Evolutionary conservation across 2,888 invertebrate species (phyloP).

Genomic region (Aricia artaxerxes): DNA sequence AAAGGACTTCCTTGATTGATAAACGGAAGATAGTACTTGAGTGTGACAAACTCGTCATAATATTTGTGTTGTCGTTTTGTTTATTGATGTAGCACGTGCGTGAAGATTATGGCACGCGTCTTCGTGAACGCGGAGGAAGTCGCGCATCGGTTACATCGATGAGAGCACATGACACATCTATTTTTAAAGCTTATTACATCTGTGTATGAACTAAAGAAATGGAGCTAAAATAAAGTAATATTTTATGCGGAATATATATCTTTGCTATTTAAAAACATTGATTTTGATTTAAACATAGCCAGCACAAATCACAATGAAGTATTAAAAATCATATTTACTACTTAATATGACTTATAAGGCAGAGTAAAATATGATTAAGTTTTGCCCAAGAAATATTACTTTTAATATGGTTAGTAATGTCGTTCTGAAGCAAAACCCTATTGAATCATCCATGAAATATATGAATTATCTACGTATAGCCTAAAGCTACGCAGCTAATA

Average conservation of each 20-base stretch:
- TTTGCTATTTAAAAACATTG: not conserved
- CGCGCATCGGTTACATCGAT: conserved; percentile 41
- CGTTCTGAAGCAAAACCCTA: not conserved
- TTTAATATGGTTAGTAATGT: not conserved
- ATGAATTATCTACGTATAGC: not conserved
- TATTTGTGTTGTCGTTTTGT: conserved; percentile 50
- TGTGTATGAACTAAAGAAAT: not conserved
- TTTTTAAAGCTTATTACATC: conserved; percentile 52
- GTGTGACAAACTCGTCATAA: conserved; percentile 28
- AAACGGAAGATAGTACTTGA: conserved; percentile 15
- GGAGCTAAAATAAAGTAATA: not conserved
- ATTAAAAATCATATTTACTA: not conserved
- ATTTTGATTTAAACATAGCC: not conserved
- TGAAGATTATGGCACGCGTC: conserved; percentile 57
- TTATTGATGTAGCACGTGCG: conserved; percentile 68
- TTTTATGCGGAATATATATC: not conserved
- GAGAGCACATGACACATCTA: conserved; percentile 58
- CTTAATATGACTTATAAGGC: not conserved
- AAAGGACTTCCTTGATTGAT: not conserved
- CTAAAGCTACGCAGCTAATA: not conserved
- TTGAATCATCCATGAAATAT: not conserved
- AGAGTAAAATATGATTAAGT: not conserved
- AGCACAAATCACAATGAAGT: not conserved
- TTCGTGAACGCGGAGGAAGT: conserved; percentile 52
- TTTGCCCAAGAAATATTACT: not conserved